Conservation (phyloP, 2,797 vertebrate genomes). For the Ficedula albicollis region DNA sequence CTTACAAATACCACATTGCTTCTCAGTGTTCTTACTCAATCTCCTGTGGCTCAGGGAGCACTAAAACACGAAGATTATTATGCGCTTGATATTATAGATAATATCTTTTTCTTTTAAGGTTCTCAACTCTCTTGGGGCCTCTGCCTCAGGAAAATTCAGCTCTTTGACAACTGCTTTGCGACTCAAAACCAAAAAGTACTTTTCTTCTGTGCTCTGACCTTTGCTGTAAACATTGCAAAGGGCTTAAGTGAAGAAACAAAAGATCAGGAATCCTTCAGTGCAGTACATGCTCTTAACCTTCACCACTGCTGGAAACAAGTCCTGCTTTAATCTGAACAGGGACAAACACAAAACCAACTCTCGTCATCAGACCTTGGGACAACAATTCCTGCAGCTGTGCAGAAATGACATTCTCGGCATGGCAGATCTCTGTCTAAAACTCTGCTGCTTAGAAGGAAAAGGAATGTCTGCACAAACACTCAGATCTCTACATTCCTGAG, state of each 20-base stretch:
- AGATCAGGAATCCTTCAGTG: slow-evolving; percentile 11
- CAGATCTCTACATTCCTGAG: background rate
- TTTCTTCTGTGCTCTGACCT: slow-evolving; percentile 14
- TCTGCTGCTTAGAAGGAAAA: background rate
- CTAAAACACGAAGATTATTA: slow-evolving; percentile 3
- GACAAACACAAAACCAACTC: slow-evolving; percentile 37
- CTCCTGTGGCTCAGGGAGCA: background rate
- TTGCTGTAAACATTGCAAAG: background rate
- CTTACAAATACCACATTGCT: background rate
- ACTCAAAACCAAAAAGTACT: slow-evolving; percentile 7
- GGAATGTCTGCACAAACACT: slow-evolving; percentile 17
- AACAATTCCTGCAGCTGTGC: slow-evolving; percentile 40
- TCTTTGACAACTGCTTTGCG: background rate
- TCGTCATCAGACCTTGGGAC: slow-evolving; percentile 45
- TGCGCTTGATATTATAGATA: background rate
- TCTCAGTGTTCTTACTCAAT: background rate
- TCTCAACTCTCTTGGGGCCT: background rate
- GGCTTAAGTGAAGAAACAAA: background rate
- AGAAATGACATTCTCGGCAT: background rate
- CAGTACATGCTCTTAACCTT: slow-evolving; percentile 32
- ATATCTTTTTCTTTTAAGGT: background rate
- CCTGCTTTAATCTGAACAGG: background rate
- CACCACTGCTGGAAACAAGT: background rate
- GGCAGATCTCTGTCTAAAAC: slow-evolving; percentile 33
- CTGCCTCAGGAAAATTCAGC: slow-evolving; percentile 27